phyloP scores from a whole-genome alignment of 2,888 invertebrate species.

The Notocelia uddmanniana region DNA sequence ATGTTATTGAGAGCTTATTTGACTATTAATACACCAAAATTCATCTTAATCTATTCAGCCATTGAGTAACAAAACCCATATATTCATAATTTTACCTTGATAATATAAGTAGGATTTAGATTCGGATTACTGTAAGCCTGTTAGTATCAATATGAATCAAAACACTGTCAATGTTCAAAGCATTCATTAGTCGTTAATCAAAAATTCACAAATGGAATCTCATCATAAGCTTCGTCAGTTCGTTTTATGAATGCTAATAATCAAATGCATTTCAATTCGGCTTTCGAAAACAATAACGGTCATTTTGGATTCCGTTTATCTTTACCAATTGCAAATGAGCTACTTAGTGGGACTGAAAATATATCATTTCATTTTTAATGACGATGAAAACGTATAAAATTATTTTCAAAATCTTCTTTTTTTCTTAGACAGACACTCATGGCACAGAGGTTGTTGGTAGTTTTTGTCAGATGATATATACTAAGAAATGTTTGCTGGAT shows the following conservation, averaged over 20 bases:
- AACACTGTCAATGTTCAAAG: not conserved
- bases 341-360: not conserved
- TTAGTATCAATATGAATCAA: not conserved
- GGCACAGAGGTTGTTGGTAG: too few relatives aligned
- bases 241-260: constrained; percentile 15
- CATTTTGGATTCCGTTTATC: constrained; percentile 10
- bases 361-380: constrained; percentile 10
- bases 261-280: constrained; percentile 11
- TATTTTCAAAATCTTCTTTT: too few relatives aligned
- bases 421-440: too few relatives aligned
- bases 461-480: too few relatives aligned
- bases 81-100: too few relatives aligned
- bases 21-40: too few relatives aligned
- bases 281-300: not conserved
- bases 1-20: too few relatives aligned
- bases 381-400: too few relatives aligned
- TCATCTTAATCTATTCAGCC: too few relatives aligned
- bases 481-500: too few relatives aligned
- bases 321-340: constrained; percentile 11
- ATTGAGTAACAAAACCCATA: too few relatives aligned
- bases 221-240: constrained; percentile 1
- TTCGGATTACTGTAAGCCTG: not conserved
- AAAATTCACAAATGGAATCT: not conserved
- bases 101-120: not conserved
- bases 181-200: not conserved